These are phyloP conservation scores for Meliscaeva auricollis DNA, from an alignment of 2,888 invertebrate genomes.

Conservation along the genomic window DNA sequence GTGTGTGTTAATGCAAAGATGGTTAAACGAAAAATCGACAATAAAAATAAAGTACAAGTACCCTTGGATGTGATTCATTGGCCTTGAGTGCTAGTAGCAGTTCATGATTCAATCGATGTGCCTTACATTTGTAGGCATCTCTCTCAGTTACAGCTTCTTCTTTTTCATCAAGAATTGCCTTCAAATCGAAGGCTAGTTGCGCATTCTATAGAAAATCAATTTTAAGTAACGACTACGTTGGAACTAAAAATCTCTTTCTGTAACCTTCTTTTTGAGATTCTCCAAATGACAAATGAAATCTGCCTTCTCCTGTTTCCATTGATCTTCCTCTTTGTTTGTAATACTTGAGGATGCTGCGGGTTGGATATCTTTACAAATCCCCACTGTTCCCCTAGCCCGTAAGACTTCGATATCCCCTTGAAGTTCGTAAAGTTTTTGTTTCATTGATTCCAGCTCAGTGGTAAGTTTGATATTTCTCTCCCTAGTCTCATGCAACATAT, in stretches of 20 bases:
- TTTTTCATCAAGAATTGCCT: constrained; percentile 92
- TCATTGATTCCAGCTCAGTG: constrained; percentile 87
- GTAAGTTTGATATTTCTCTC: constrained; percentile 86
- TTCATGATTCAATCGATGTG: constrained; percentile 92
- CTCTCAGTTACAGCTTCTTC: constrained; percentile 92
- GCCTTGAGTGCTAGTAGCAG: constrained; percentile 88
- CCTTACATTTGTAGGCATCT: constrained; percentile 93
- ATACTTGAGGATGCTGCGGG: constrained; percentile 15
- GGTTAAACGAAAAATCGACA: not conserved
- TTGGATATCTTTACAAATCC: constrained; percentile 61
- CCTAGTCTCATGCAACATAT: constrained; percentile 86
- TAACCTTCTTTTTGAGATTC: constrained; percentile 81
- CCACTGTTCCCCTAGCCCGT: constrained; percentile 82
- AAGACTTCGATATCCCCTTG: constrained; percentile 89
- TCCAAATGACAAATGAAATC: constrained; percentile 83
- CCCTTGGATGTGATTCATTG: constrained; percentile 82
- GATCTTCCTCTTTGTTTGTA: constrained; percentile 78
- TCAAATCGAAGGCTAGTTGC: constrained; percentile 90
- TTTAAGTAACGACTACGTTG: too few species aligned
- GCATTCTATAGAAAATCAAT: constrained; percentile 85
- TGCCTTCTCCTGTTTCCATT: constrained; percentile 83
- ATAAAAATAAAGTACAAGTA: constrained; percentile 43
- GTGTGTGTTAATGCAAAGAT: constrained; percentile 6
- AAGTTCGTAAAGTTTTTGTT: constrained; percentile 89
- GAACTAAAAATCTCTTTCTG: not conserved